Percentiles rank a stretch among this genome's conserved stretches.
Conservation (phyloP, 2,888 invertebrate species). For the Osedax frankpressi region DNA sequence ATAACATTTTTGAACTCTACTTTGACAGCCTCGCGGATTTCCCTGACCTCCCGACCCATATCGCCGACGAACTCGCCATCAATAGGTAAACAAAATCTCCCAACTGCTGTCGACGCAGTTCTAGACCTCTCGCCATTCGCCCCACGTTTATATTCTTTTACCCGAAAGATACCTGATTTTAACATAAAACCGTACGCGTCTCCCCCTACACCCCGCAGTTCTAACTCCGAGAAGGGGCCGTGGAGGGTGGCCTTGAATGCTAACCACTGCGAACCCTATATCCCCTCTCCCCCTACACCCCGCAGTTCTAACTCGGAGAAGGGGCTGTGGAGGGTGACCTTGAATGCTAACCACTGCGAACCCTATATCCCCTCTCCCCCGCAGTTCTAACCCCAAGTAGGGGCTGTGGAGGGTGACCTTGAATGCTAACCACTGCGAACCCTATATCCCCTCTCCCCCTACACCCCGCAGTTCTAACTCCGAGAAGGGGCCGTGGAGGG, state of each 20-base stretch:
- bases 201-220: slow-evolving; percentile 30
- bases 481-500: slow-evolving; percentile 67
- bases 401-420: slow-evolving; percentile 76
- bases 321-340: too few species aligned
- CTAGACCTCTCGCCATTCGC: too few species aligned
- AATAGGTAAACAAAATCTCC: slow-evolving; percentile 46
- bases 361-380: too few species aligned
- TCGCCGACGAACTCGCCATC: slow-evolving; percentile 49
- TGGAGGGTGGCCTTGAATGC: slow-evolving; percentile 71
- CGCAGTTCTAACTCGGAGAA: too few species aligned
- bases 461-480: slow-evolving; percentile 45
- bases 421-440: slow-evolving; percentile 59
- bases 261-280: slow-evolving; percentile 59
- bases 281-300: too few species aligned
- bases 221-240: slow-evolving; percentile 58
- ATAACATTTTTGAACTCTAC: slow-evolving; percentile 57
- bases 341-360: too few species aligned
- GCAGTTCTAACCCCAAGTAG: slow-evolving; percentile 49
- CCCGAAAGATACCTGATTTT: too few species aligned
- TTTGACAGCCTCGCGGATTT: slow-evolving; percentile 58
- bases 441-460: too few species aligned
- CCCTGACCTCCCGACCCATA: slow-evolving; percentile 55
- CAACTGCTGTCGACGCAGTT: neutral
- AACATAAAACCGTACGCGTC: too few species aligned
- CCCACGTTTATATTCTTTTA: too few species aligned